phyloP scores from a whole-genome alignment of 2,797 vertebrate species.

The Bradypus variegatus region DNA sequence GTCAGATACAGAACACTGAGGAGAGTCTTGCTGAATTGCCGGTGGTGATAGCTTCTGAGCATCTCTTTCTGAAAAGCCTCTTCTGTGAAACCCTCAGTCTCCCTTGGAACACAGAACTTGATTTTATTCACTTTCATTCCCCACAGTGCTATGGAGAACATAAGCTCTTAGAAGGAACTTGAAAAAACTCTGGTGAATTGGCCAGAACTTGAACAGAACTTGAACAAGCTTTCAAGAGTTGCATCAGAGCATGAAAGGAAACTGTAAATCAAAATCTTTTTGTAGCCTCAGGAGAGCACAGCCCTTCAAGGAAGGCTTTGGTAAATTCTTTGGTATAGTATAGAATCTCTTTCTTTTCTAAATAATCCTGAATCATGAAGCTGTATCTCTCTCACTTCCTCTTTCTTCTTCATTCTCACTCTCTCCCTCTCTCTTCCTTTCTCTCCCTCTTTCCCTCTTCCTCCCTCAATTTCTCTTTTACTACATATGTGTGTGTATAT shows the following conservation, averaged over 20 bases:
- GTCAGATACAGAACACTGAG: no score
- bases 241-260: neutral
- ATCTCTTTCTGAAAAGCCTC: neutral
- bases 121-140: rapidly evolving
- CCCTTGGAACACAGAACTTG: neutral
- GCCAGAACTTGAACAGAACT: neutral
- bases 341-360: neutral
- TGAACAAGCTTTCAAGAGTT: neutral
- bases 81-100: rapidly evolving
- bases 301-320: neutral
- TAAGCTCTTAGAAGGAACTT: rapidly evolving
- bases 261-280: neutral
- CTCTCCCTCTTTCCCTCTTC: rapidly evolving
- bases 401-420: neutral
- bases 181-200: neutral
- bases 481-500: no score
- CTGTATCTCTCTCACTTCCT: neutral
- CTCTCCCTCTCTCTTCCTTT: neutral
- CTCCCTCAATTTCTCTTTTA: neutral
- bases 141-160: neutral
- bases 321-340: neutral
- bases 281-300: neutral
- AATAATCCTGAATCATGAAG: neutral
- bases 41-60: neutral
- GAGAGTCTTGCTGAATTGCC: neutral